Evolutionary conservation across 2,113 vertebrate genomes (phyloP).

Genomic region (Cyphomyrus discorhynchus): DNA sequence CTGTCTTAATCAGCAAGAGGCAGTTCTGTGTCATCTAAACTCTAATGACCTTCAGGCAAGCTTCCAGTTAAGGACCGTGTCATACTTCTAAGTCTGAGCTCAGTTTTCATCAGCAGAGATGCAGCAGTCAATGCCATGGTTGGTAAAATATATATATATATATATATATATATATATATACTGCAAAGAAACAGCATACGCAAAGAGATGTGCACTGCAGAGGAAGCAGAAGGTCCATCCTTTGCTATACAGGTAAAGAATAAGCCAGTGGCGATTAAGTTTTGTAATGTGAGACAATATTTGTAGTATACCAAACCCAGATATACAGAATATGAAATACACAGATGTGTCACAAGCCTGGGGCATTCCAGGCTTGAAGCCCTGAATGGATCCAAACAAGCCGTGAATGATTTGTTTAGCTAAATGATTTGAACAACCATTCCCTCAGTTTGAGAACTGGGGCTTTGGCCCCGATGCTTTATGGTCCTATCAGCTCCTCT

Average conservation of each 20-base stretch:
- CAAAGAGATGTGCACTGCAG: neutral
- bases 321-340: neutral
- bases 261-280: neutral
- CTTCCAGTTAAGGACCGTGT: neutral
- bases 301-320: neutral
- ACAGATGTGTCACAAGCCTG: neutral
- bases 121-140: neutral
- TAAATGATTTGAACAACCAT: neutral
- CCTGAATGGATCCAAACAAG: neutral
- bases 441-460: neutral
- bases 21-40: neutral
- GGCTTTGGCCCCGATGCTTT: neutral
- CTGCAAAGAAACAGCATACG: neutral
- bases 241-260: neutral
- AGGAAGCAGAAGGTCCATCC: neutral
- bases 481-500: neutral
- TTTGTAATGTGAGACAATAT: neutral
- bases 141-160: neutral
- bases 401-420: neutral
- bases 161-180: too few species aligned
- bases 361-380: neutral
- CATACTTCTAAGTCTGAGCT: neutral
- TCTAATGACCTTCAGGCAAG: constrained; percentile 2
- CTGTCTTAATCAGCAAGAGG: neutral
- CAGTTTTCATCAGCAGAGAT: neutral